Evolutionary conservation across 2,888 invertebrate species (phyloP), one percentile per base, ranked within the genome.

Genomic region (Pherbina coryleti): DNA sequence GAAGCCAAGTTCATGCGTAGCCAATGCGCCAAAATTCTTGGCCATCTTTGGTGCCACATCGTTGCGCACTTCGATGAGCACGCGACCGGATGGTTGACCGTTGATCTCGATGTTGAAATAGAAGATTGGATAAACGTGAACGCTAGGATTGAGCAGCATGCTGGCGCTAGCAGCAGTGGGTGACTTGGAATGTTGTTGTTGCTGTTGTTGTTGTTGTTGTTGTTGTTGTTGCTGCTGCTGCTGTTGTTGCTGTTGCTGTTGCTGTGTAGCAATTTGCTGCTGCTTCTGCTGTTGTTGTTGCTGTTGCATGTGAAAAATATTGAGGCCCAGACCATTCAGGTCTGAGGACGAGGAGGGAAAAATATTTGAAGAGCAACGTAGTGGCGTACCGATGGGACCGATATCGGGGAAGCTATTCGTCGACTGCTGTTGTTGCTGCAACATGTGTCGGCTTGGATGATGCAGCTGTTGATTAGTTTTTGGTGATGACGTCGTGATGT

Each of bases 31-130:
- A 87, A 95, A 95, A 89, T 95, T 95, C 86, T 94, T 94, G 44
- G 94, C 93, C 95, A 95, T 95, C 86, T 93, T 94, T 22, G 95
- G 95, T 22, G 95, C 95, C 44, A 93, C 93, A 89, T 95, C 95
- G 62, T 93, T 93, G 77, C 94, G 91, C 44, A 95, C 94, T 88
- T 95, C 95, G 82, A 95, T 93, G 60, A 95, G 92, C 79, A 95
- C 92, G 44, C 95, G 92, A 0, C 95, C 95, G 82, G 92, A 91
- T 1, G 93, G 92, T 31, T 92, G 89, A 9, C 94, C 94, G 88
- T 94, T 93, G 75, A 94, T 93, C 86, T 94, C 94, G 83, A 95
- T 92, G 87, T 94, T 94, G 88, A 95, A 94, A 87, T 92, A 95
- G 88, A 93, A 95, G 79, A 95, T 91, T 17, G 95, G 95, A 86